A percentile compares a stretch with the other conserved stretches of the same genome.
These are phyloP conservation scores for Platygyra sinensis DNA, from an alignment of 64 coral and sea anemone genomes.

Conservation along the genomic window DNA sequence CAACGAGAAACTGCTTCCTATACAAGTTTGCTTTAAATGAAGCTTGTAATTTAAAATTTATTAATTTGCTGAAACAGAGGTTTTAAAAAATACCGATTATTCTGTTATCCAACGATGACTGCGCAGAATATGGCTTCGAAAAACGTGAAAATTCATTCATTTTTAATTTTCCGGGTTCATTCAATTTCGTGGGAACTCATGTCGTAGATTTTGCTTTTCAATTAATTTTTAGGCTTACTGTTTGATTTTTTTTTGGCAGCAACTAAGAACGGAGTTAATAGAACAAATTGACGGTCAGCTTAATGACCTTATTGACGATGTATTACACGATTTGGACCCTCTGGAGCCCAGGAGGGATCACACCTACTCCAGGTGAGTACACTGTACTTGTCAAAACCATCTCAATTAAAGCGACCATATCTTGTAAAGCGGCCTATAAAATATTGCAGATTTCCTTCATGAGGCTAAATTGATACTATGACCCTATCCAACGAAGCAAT, in stretches of 20 bases:
- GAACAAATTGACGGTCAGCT: slow-evolving; percentile 90
- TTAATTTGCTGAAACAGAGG: background rate
- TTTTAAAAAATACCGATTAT: background rate
- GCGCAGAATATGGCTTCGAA: background rate
- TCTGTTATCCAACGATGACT: background rate
- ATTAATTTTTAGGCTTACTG: background rate
- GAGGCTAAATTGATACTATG: too few relatives aligned
- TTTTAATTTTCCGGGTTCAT: background rate
- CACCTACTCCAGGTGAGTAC: background rate
- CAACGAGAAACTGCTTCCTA: background rate
- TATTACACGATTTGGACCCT: slow-evolving; percentile 62
- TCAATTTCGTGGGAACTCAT: too few relatives aligned
- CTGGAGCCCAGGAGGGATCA: background rate
- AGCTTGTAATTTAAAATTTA: background rate
- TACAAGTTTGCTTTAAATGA: background rate
- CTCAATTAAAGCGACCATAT: too few relatives aligned
- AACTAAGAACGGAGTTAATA: slow-evolving; percentile 74
- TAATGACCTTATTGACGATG: slow-evolving; percentile 83
- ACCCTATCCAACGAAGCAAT: too few relatives aligned
- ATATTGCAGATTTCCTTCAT: too few relatives aligned
- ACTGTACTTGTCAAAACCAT: too few relatives aligned
- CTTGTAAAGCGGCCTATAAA: too few relatives aligned
- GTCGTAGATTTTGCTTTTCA: background rate
- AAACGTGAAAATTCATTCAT: background rate
- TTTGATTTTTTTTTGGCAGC: slow-evolving; percentile 41